phyloP scores from a whole-genome alignment of 2,113 vertebrate genomes.

The Bubo blakistoni region DNA sequence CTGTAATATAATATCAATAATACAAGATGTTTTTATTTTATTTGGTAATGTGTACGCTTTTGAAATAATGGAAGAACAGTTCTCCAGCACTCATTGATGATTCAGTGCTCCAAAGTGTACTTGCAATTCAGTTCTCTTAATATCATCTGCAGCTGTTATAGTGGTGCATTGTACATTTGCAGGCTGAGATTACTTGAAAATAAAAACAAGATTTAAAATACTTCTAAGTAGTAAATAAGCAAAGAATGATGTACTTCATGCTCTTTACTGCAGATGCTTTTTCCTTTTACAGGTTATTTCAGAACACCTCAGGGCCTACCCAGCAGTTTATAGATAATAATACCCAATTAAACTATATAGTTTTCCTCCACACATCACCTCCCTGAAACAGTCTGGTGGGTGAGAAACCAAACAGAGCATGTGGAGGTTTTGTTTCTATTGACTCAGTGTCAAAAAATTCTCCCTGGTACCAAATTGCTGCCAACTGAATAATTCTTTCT shows the following conservation, averaged over 20 bases:
- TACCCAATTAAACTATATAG: neutral
- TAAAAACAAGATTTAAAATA: conserved; percentile 20
- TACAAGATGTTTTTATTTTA: neutral
- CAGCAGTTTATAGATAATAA: conserved; percentile 11
- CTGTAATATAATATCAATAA: neutral
- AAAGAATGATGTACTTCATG: neutral
- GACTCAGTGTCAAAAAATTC: neutral
- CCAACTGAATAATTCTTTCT: neutral
- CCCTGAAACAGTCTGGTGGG: neutral
- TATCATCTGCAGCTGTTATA: neutral
- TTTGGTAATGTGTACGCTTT: neutral
- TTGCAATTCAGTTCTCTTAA: neutral
- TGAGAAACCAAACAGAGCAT: neutral
- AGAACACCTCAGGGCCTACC: neutral
- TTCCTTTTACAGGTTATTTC: neutral
- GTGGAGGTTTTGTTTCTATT: neutral
- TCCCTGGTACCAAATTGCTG: neutral
- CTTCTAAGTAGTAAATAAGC: conserved; percentile 11
- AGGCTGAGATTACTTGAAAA: conserved; percentile 12
- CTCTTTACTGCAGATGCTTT: neutral
- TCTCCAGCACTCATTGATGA: neutral
- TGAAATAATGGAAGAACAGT: neutral
- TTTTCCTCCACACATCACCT: neutral
- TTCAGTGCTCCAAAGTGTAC: neutral
- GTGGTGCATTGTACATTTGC: neutral